These are phyloP conservation scores for Poeciliopsis occidentalis DNA, from an alignment of 2,113 vertebrate species.

Conservation along the genomic window DNA sequence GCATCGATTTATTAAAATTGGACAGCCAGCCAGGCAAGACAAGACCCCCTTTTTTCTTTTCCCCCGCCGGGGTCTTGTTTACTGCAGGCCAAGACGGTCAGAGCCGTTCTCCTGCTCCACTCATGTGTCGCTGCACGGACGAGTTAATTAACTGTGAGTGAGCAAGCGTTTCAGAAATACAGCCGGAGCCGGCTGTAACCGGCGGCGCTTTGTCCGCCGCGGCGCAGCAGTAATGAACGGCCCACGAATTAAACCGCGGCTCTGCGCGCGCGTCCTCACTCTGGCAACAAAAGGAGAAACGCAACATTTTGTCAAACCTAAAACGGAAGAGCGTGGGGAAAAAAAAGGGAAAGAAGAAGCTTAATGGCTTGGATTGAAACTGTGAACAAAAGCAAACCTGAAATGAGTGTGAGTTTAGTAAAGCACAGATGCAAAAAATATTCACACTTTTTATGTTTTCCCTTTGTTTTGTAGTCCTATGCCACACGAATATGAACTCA, in stretches of 20 bases:
- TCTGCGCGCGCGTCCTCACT: conserved; percentile 2
- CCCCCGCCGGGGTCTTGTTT: conserved; percentile 67
- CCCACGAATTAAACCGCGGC: conserved; percentile 12
- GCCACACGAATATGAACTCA: too few species aligned
- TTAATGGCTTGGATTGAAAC: background rate
- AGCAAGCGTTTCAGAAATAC: conserved; percentile 48
- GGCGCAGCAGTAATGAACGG: conserved; percentile 47
- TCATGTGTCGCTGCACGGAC: conserved; percentile 32
- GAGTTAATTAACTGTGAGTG: conserved; percentile 73
- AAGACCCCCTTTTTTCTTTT: conserved; percentile 29
- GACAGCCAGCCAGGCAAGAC: conserved; percentile 49
- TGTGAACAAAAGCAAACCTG: background rate
- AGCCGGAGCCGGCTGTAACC: conserved; percentile 37
- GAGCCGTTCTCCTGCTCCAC: conserved; percentile 45
- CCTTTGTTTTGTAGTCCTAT: too few species aligned
- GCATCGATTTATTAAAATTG: conserved; percentile 77
- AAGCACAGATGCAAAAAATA: too few species aligned
- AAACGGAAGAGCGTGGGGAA: background rate
- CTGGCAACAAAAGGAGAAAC: conserved; percentile 1
- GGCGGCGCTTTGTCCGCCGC: conserved; percentile 47
- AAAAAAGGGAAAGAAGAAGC: background rate
- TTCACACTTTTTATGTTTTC: too few species aligned
- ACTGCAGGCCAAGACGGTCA: conserved; percentile 57
- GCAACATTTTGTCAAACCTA: background rate
- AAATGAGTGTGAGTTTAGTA: background rate